phyloP scores from a whole-genome alignment of 2,888 invertebrate genomes.

The Brenthis ino region DNA sequence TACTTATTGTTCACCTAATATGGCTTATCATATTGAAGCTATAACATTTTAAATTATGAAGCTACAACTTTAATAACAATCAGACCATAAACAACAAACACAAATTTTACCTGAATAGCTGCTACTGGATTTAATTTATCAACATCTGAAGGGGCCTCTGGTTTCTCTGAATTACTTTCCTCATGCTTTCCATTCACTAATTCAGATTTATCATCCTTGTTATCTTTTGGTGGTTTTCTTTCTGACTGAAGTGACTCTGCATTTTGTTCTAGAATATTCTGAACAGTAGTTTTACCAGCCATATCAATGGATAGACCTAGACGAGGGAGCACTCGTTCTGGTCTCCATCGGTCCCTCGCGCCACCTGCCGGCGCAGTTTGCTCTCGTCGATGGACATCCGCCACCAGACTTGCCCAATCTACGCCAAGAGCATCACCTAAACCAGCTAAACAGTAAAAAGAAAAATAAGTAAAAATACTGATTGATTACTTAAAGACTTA shows the following conservation, averaged over 20 bases:
- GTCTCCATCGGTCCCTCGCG: constrained; percentile 90
- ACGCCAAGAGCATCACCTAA: constrained; percentile 97
- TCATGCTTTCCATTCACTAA: constrained; percentile 61
- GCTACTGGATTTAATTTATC: constrained; percentile 78
- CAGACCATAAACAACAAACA: background rate
- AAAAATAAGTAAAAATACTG: background rate
- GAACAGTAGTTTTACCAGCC: constrained; percentile 84
- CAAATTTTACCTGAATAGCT: constrained; percentile 70
- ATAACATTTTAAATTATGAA: no score
- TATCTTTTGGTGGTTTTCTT: constrained; percentile 42
- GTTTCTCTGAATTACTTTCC: constrained; percentile 45
- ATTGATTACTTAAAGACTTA: no score
- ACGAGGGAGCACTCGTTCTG: constrained; percentile 89
- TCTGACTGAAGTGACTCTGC: constrained; percentile 55
- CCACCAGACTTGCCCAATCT: constrained; percentile 95
- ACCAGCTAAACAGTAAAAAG: constrained; percentile 65
- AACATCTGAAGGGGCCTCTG: constrained; percentile 52
- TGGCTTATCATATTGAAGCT: no score
- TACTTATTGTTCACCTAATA: no score
- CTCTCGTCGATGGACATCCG: constrained; percentile 85
- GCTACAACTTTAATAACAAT: constrained; percentile 32
- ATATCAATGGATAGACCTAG: constrained; percentile 91
- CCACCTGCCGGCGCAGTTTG: constrained; percentile 78
- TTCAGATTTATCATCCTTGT: constrained; percentile 46
- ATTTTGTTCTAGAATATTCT: constrained; percentile 65